These are phyloP conservation scores for Shinisaurus crocodilurus DNA, from an alignment of 2,113 vertebrate genomes.

Conservation along the genomic window DNA sequence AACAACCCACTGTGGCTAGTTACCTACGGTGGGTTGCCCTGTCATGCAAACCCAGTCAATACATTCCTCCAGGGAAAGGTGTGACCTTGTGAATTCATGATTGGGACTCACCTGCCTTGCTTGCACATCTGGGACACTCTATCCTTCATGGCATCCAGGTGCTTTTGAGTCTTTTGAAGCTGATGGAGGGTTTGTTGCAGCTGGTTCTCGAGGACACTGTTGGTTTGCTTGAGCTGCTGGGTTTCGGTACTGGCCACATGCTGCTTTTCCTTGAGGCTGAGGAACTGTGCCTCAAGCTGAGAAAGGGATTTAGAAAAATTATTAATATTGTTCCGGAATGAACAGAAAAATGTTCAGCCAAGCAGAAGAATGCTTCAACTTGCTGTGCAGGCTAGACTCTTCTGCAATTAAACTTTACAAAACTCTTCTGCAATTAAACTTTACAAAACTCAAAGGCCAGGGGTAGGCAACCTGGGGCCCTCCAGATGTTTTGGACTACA, in stretches of 20 bases:
- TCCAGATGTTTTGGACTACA: no score
- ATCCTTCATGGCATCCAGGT: constrained; percentile 40
- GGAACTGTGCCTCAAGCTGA: constrained; percentile 75
- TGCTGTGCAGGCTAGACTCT: neutral
- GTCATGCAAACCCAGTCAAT: no score
- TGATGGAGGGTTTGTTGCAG: constrained; percentile 72
- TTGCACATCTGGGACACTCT: constrained; percentile 42
- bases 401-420: neutral
- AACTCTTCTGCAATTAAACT: neutral
- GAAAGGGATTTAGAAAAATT: neutral
- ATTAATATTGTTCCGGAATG: no score
- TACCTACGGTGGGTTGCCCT: no score
- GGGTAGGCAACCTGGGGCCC: no score
- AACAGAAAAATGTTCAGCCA: neutral
- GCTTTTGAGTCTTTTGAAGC: constrained; percentile 69
- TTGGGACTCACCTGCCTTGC: constrained; percentile 53
- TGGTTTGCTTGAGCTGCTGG: constrained; percentile 64
- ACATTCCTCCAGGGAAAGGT: neutral
- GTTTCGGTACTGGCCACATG: constrained; percentile 58
- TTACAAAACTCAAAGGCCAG: fast-evolving
- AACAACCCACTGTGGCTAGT: no score
- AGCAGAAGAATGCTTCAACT: neutral
- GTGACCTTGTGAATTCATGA: neutral
- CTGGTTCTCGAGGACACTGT: constrained; percentile 59
- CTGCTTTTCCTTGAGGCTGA: constrained; percentile 58